phyloP scores from a whole-genome alignment of 1,140 invertebrate species.

The Drosophila truncata region DNA sequence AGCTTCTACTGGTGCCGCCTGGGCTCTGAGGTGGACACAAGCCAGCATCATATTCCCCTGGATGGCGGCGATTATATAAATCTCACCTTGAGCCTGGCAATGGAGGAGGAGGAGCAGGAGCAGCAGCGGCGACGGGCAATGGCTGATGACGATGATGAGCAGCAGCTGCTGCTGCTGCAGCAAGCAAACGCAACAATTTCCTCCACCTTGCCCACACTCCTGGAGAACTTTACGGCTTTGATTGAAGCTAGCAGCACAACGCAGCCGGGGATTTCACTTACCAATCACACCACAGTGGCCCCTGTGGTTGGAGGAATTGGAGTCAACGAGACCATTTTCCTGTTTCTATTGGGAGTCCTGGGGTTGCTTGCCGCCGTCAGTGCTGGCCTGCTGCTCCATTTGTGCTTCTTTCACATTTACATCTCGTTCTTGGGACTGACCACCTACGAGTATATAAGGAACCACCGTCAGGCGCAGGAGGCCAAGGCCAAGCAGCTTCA shows the following conservation, averaged over 20 bases:
- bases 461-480: slow-evolving; percentile 86
- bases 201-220: slow-evolving; percentile 60
- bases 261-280: slow-evolving; percentile 6
- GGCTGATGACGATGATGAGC: slow-evolving; percentile 23
- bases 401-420: slow-evolving; percentile 96
- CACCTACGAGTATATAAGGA: slow-evolving; percentile 95
- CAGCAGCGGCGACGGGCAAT: slow-evolving; percentile 8
- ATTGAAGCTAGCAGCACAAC: slow-evolving; percentile 36
- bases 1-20: slow-evolving; percentile 80
- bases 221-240: slow-evolving; percentile 64
- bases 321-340: slow-evolving; percentile 87
- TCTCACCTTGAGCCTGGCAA: slow-evolving; percentile 60
- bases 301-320: slow-evolving; percentile 70
- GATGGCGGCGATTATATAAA: slow-evolving; percentile 64
- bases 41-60: slow-evolving; percentile 1
- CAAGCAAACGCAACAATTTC: slow-evolving; percentile 43
- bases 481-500: slow-evolving; percentile 67
- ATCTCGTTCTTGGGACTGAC: slow-evolving; percentile 93
- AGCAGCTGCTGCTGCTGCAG: slow-evolving; percentile 1
- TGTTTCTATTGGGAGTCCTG: slow-evolving; percentile 88
- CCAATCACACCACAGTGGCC: slow-evolving; percentile 57
- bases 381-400: slow-evolving; percentile 92
- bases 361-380: slow-evolving; percentile 91
- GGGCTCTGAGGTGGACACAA: slow-evolving; percentile 5
- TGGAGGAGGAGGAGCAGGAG: slow-evolving; percentile 37